Evolutionary conservation across 2,113 vertebrate genomes (phyloP), one percentile per base, ranked within the genome.

Genomic region (Bambusicola thoracicus): DNA sequence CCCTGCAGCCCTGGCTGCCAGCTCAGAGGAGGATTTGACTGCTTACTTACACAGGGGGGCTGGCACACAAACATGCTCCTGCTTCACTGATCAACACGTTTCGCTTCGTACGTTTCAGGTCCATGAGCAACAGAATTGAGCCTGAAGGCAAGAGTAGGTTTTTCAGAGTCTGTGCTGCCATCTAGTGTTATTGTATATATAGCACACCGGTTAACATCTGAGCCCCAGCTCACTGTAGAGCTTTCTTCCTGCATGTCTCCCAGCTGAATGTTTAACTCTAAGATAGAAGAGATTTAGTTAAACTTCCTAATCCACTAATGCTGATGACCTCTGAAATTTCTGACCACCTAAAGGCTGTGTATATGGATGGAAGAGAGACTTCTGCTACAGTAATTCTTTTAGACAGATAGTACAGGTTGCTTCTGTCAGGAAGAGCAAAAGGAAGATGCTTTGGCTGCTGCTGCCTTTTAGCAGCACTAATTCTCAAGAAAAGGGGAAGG

Each of bases 131-230:
- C 56, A 21, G 21, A 63, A 69, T 8, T n/a, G 32, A 51, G 63
- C 40, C 40, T 38, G 53, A 59, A 89, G 63, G 36, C 59, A 87
- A 14, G 34, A 79, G 69, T 48, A 48, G 44, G 44, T 55, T 94
- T 95, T 40, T 74, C 27, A 29, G 67, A 82, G 72, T 8, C 38
- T 72, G 10, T 92, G 85, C 79, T 83, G 95, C 93, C 94, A 91
- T 56, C 93, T 96, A 95, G 95, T 2, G 93, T 95, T 91, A 18
- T 1, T 59, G 32, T 19, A 11, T 51, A 36, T 53, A 81, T 67
- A 69, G 75, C 81, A 82, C 4, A 13, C 32, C n/a, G 25, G 41
- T 67, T 43, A 40, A 53, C 20, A 46, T 40, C 59, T 0, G 1
- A 65, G 20, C 20, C 15, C 10, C 25, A n/a, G 36, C 25, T 8